These are phyloP conservation scores for Engystomops pustulosus DNA, from an alignment of 2,113 vertebrate species.

Conservation along the genomic window DNA sequence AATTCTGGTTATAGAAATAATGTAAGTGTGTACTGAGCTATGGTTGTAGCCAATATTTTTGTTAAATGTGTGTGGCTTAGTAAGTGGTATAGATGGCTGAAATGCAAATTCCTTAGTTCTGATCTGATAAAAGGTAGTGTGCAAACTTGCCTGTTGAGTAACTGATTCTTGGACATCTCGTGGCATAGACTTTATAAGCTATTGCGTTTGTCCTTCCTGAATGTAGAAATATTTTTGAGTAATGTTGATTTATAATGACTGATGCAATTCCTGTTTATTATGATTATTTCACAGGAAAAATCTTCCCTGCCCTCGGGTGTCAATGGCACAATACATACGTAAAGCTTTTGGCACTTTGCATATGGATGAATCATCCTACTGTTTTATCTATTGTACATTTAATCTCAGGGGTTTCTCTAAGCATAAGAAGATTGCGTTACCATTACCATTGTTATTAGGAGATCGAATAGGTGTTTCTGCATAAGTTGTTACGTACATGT, in stretches of 20 bases:
- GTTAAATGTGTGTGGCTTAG: too few relatives aligned
- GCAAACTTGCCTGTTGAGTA: background rate
- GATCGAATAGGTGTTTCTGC: background rate
- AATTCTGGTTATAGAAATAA: too few relatives aligned
- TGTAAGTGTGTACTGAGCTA: too few relatives aligned
- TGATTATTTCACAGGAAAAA: constrained; percentile 47
- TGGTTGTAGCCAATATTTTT: too few relatives aligned
- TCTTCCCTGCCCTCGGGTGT: constrained; percentile 57
- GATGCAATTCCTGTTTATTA: constrained; percentile 42
- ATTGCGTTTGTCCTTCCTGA: constrained; percentile 28
- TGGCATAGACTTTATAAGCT: background rate
- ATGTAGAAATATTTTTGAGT: constrained; percentile 53
- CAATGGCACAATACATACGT: constrained; percentile 31
- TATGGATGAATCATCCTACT: constrained; percentile 65
- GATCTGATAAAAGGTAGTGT: too few relatives aligned
- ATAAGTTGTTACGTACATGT: background rate
- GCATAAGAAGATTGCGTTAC: constrained; percentile 64
- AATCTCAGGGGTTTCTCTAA: constrained; percentile 63
- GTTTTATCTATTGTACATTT: constrained; percentile 59
- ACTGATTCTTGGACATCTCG: background rate
- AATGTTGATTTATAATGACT: constrained; percentile 47
- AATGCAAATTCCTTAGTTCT: too few relatives aligned
- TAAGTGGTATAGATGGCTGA: too few relatives aligned
- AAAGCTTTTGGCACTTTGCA: constrained; percentile 51
- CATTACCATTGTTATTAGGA: background rate